These are phyloP conservation scores for Oegoconia quadripuncta DNA, from an alignment of 2,888 invertebrate species.

Conservation along the genomic window DNA sequence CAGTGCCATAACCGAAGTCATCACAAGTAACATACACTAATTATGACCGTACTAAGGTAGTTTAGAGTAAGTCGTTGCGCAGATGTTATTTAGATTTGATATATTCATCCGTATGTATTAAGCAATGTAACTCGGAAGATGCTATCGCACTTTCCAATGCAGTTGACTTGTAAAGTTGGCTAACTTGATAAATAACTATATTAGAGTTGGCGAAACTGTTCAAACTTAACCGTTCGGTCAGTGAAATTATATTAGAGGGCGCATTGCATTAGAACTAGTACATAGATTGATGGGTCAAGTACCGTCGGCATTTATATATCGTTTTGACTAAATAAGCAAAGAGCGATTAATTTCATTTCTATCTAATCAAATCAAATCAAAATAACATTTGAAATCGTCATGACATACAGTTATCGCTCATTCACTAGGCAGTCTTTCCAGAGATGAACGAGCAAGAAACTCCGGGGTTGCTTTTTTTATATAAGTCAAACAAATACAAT, in stretches of 20 bases:
- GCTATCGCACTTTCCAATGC: conserved; percentile 30
- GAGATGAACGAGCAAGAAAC: no score
- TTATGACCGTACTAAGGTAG: not conserved
- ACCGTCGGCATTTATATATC: no score
- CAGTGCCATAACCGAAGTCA: no score
- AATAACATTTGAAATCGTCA: no score
- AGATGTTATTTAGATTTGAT: not conserved
- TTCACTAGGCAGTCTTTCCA: no score
- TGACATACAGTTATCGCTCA: no score
- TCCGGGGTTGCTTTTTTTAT: no score
- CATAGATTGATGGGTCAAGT: conserved; percentile 1
- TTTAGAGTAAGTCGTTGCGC: not conserved
- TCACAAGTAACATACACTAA: no score
- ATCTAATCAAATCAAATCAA: no score
- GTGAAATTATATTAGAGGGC: conserved; percentile 15
- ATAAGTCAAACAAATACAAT: no score
- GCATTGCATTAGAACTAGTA: conserved; percentile 6
- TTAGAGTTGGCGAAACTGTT: conserved; percentile 23
- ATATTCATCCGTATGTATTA: conserved; percentile 2
- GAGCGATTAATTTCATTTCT: no score
- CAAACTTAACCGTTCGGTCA: conserved; percentile 20
- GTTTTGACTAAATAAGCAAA: no score
- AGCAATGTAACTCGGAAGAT: conserved; percentile 20
- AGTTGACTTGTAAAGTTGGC: conserved; percentile 30
- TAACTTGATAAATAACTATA: conserved; percentile 35